phyloP scores from a whole-genome alignment of 2,113 vertebrate species.

The Callithrix jacchus region DNA sequence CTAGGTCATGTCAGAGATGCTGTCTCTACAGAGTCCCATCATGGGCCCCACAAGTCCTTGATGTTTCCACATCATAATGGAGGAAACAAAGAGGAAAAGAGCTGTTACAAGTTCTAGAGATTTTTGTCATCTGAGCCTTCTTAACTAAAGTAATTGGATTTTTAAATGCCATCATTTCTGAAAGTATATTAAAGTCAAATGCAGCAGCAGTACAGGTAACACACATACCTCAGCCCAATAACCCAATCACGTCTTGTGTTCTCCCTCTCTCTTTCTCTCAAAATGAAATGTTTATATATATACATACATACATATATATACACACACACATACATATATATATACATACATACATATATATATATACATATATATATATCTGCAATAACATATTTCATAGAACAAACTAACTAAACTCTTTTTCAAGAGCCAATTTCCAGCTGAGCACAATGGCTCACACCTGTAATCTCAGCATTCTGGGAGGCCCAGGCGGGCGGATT shows the following conservation, averaged over 20 bases:
- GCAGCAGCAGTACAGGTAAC: background rate
- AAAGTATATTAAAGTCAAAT: background rate
- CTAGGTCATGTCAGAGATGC: background rate
- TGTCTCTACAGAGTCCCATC: background rate
- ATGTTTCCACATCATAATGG: background rate
- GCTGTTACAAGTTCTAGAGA: background rate
- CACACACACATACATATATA: no score
- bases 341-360: no score
- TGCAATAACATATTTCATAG: background rate
- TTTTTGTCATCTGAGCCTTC: background rate
- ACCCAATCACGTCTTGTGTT: background rate
- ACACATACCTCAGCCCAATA: background rate
- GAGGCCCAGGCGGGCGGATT: fast-evolving
- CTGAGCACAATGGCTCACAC: no score
- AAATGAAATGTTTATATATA: background rate
- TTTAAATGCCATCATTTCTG: background rate
- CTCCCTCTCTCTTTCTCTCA: background rate
- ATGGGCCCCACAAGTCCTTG: background rate
- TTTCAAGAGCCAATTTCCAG: background rate
- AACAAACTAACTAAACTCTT: background rate
- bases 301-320: background rate
- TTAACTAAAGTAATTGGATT: background rate
- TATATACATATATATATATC: background rate
- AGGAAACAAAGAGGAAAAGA: background rate
- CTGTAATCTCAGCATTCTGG: no score